These are phyloP conservation scores for Drosophila tani DNA, from an alignment of 1,140 invertebrate genomes.

Conservation along the genomic window DNA sequence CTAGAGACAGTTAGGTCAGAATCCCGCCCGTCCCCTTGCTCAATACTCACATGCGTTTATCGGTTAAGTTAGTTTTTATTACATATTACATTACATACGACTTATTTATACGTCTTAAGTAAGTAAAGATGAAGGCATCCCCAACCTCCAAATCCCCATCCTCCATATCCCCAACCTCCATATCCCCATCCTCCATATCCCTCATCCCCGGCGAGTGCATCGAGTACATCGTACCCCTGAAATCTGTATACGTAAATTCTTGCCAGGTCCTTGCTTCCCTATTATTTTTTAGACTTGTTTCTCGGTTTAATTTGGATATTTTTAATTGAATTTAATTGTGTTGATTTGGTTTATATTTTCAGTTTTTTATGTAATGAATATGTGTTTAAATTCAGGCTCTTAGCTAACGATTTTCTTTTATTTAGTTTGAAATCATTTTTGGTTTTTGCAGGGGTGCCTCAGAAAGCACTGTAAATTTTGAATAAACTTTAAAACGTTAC, in stretches of 20 bases:
- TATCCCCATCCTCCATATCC: neutral
- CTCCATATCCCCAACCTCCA: constrained; percentile 5
- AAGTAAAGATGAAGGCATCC: constrained; percentile 43
- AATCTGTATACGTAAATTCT: constrained; percentile 46
- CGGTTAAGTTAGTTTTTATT: constrained; percentile 73
- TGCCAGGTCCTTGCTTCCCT: constrained; percentile 1
- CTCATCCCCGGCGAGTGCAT: constrained; percentile 4
- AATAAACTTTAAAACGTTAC: neutral
- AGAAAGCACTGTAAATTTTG: neutral
- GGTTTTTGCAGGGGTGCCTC: neutral
- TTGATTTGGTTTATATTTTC: neutral
- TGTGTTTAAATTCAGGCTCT: neutral
- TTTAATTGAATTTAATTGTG: neutral
- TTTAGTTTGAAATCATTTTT: neutral
- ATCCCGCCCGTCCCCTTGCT: neutral
- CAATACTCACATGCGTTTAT: constrained; percentile 65
- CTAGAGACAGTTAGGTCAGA: constrained; percentile 18
- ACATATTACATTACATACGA: constrained; percentile 61
- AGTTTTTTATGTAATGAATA: too few species aligned
- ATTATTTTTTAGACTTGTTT: neutral
- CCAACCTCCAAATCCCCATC: neutral
- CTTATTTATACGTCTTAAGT: constrained; percentile 63
- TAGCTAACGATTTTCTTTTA: neutral
- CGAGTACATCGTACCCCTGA: constrained; percentile 10
- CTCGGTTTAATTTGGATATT: neutral